Conservation (phyloP, 1,140 invertebrate genomes). For the Gryon sp. region DNA sequence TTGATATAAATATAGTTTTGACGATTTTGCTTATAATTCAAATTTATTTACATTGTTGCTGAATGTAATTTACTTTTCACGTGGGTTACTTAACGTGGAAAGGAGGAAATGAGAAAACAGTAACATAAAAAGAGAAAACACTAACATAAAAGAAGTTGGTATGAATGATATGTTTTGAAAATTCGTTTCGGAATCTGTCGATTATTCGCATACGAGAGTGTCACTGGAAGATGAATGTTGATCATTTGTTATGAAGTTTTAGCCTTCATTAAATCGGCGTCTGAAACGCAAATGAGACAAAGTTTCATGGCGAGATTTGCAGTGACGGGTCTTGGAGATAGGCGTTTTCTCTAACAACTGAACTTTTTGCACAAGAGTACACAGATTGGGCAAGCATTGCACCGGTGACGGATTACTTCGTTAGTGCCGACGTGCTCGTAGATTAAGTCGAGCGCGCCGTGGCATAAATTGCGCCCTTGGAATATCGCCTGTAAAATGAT, state of each 20-base stretch:
- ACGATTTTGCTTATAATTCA: too few species aligned
- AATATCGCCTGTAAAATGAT: constrained; percentile 62
- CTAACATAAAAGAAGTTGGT: too few species aligned
- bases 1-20: too few species aligned
- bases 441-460: constrained; percentile 50
- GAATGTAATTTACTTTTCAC: too few species aligned
- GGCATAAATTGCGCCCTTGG: constrained; percentile 62
- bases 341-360: constrained; percentile 44
- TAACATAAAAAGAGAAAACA: too few species aligned
- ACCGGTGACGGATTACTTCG: constrained; percentile 63
- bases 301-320: constrained; percentile 36
- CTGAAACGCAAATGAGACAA: constrained; percentile 46
- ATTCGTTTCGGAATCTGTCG: background rate
- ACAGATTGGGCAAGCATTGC: constrained; percentile 58
- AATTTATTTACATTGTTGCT: too few species aligned
- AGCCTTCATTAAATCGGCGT: constrained; percentile 46
- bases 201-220: constrained; percentile 35
- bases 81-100: too few species aligned
- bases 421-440: constrained; percentile 61
- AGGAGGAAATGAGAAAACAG: too few species aligned
- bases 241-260: constrained; percentile 45
- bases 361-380: constrained; percentile 46
- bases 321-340: constrained; percentile 30
- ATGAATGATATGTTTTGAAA: constrained; percentile 3
- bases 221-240: constrained; percentile 37